A percentile compares a stretch with the other conserved stretches of the same genome.
Conservation (phyloP, 2,888 invertebrate species). For the Venustoraphidia nigricollis region DNA sequence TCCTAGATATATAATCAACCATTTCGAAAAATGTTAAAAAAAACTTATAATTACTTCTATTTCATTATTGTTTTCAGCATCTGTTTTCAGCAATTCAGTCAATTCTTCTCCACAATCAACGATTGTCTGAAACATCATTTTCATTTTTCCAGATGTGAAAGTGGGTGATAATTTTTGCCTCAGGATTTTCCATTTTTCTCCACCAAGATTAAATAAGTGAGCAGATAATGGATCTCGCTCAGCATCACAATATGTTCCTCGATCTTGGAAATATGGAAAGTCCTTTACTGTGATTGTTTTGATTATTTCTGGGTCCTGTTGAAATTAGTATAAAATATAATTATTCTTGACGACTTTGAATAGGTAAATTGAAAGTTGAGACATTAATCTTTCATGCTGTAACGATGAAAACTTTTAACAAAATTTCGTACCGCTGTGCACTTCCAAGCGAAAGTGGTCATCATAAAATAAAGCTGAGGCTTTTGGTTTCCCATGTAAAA, state of each 20-base stretch:
- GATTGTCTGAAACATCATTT: constrained; percentile 44
- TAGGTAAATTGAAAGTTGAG: no score
- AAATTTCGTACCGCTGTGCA: no score
- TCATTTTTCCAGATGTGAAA: constrained; percentile 51
- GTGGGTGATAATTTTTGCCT: constrained; percentile 46
- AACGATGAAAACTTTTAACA: no score
- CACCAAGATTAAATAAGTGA: constrained; percentile 40
- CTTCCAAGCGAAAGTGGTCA: no score
- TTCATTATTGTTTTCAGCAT: constrained; percentile 20
- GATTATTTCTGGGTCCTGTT: constrained; percentile 5
- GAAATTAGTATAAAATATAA: no score
- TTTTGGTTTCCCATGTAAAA: no score
- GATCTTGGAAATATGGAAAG: constrained; percentile 47
- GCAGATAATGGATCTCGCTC: constrained; percentile 41
- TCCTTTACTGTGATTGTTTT: constrained; percentile 40
- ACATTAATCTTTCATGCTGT: no score
- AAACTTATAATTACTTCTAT: no score
- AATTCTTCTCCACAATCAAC: constrained; percentile 38
- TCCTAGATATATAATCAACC: no score
- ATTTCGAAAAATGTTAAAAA: no score
- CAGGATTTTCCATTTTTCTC: constrained; percentile 44
- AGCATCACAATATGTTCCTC: constrained; percentile 44
- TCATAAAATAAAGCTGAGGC: no score
- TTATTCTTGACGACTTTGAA: no score
- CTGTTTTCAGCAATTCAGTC: constrained; percentile 25